phyloP scores from a whole-genome alignment of 2,888 invertebrate species.

The Trichopoda pennipes region DNA sequence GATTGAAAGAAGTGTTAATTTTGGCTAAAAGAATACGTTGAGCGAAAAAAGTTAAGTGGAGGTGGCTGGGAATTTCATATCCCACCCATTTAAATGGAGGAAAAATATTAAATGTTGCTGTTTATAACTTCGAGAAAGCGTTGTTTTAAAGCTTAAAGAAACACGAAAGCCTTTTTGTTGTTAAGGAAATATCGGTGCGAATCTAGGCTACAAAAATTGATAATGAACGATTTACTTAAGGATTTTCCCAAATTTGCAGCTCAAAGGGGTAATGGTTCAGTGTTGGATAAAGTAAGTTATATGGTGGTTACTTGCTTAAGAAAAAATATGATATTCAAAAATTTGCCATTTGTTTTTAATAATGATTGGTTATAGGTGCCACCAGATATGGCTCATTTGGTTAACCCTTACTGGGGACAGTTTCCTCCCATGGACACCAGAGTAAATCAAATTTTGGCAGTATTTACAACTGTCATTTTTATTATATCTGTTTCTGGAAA shows the following conservation, averaged over 20 bases:
- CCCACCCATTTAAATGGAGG: slow-evolving; percentile 32
- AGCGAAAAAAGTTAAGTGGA: slow-evolving; percentile 24
- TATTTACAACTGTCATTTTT: slow-evolving; percentile 83
- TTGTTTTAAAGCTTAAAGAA: slow-evolving; percentile 9
- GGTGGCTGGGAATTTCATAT: slow-evolving; percentile 8
- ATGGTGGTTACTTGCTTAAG: too few species aligned
- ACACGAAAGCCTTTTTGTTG: not conserved
- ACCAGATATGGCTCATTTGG: slow-evolving; percentile 85
- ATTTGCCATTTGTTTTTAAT: not conserved
- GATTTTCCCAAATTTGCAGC: slow-evolving; percentile 71
- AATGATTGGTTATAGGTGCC: slow-evolving; percentile 79
- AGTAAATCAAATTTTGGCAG: slow-evolving; percentile 84
- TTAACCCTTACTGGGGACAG: slow-evolving; percentile 84
- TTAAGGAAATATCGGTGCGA: not conserved
- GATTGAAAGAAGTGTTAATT: slow-evolving; percentile 36
- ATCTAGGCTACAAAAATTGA: slow-evolving; percentile 22
- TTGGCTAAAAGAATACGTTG: not conserved
- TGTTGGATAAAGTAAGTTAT: slow-evolving; percentile 86
- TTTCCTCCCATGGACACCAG: slow-evolving; percentile 82
- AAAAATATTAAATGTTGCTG: slow-evolving; percentile 31
- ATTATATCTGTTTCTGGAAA: slow-evolving; percentile 80
- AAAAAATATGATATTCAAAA: too few species aligned
- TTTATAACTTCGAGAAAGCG: not conserved
- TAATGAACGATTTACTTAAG: slow-evolving; percentile 1
- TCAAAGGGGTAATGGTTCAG: slow-evolving; percentile 84